Evolutionary conservation across 2,888 invertebrate genomes (phyloP), one percentile per base, ranked within the genome.

Genomic region (Nematopogon swammerdamellus): DNA sequence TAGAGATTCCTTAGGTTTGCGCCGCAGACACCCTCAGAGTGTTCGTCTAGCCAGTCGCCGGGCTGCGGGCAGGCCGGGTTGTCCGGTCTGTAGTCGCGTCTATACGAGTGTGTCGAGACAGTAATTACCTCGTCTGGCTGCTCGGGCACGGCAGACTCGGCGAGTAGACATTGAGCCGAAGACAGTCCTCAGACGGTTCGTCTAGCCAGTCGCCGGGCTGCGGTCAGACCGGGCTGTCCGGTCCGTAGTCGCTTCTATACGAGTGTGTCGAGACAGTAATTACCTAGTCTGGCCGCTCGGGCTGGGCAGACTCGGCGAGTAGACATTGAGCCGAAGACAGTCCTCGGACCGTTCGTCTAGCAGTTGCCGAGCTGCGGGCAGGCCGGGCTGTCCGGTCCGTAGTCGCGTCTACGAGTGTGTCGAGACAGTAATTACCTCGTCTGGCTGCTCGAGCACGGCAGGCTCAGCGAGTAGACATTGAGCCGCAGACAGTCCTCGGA

Each of bases 121-220:
- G 68, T 30, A 70, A 47, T 44, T 68, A 63, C 19, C 16, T 1
- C 60, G 57, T 10, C 19, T 20, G 29, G 30, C 17, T 19, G 8
- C 2, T 17, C 8, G 8, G 25, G 16, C 6, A 11, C 8, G 3
- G n/a, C n/a, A n/a, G n/a, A 59, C 25, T 25, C 25, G 25, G 25
- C 2, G 70, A 81, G 55, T 84, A 87, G 0, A 88, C 82, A 55
- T 88, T 88, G 47, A 88, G 59, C 17, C 79, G 70, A 1, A 88
- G 72, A 56, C 88, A 88, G 61, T 88, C 86, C 56, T 88, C 82
- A 79, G 47, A 80, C 67, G 25, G 52, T 58, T 1, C 57, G 3
- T 14, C 36, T 4, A 14, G 17, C 2, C 6, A 59, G 2, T 50
- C 30, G 18, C 67, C 62, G 0, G 68, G 66, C 54, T 74, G 75